Conservation (phyloP, 2,113 vertebrate genomes). For the Limanda limanda region DNA sequence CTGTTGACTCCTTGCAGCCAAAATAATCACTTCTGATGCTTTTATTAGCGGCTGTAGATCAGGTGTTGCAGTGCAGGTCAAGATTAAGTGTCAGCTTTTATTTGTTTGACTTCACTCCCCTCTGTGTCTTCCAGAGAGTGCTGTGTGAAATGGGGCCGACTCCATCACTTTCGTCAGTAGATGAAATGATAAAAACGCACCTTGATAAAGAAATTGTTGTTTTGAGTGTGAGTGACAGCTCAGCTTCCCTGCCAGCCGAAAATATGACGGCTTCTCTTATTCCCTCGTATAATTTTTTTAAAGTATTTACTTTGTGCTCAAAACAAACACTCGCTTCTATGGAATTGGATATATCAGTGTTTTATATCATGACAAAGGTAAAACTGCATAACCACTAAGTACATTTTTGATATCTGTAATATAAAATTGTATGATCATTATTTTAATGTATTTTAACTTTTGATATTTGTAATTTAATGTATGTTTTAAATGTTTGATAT, state of each 20-base stretch:
- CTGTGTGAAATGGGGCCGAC: slow-evolving; percentile 9
- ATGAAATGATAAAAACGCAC: slow-evolving; percentile 16
- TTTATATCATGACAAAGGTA: too few relatives aligned
- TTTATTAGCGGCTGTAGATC: not conserved
- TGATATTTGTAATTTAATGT: too few relatives aligned
- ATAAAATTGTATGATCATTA: too few relatives aligned
- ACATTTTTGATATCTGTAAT: too few relatives aligned
- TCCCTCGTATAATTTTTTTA: not conserved
- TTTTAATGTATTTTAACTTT: too few relatives aligned
- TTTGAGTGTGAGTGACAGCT: slow-evolving; percentile 10
- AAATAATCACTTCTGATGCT: not conserved
- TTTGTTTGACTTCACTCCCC: slow-evolving; percentile 10
- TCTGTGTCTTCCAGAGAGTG: not conserved
- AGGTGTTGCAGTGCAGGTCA: not conserved
- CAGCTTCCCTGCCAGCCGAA: not conserved
- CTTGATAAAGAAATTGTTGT: slow-evolving; percentile 24
- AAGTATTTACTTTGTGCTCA: slow-evolving; percentile 8
- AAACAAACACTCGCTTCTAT: too few relatives aligned
- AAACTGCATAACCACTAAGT: too few relatives aligned
- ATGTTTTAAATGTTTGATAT: too few relatives aligned
- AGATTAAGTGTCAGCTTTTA: slow-evolving; percentile 3
- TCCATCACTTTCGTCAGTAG: slow-evolving; percentile 9
- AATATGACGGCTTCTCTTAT: slow-evolving; percentile 2
- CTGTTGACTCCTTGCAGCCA: not conserved
- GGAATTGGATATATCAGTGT: too few relatives aligned